These are phyloP conservation scores for Gallirallus australis DNA, from an alignment of 2,797 vertebrate genomes.

Conservation along the genomic window DNA sequence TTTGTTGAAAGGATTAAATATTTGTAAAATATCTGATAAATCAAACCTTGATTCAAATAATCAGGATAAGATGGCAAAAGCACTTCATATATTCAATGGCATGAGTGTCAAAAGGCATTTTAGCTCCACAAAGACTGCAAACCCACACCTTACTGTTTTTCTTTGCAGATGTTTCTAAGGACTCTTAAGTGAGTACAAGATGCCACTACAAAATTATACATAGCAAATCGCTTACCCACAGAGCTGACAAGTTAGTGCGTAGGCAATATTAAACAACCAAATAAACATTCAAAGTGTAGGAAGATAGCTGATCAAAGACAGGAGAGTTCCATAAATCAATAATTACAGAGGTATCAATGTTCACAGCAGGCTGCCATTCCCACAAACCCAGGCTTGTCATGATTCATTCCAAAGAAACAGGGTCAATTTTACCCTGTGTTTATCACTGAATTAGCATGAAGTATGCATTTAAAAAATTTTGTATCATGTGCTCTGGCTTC, in stretches of 20 bases:
- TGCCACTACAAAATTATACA: not conserved
- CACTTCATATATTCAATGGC: not conserved
- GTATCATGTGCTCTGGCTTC: constrained; percentile 42
- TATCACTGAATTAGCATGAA: constrained; percentile 63
- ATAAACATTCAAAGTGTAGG: not conserved
- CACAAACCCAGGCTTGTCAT: not conserved
- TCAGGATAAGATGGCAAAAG: not conserved
- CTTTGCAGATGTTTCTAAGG: constrained; percentile 1
- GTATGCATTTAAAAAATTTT: constrained; percentile 5
- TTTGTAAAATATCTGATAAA: constrained; percentile 15
- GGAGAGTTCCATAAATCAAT: constrained; percentile 15
- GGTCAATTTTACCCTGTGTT: constrained; percentile 50
- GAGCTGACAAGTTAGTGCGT: not conserved
- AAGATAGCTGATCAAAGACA: constrained; percentile 18
- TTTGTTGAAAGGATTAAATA: constrained; percentile 25
- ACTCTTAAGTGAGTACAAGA: not conserved
- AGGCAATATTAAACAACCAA: not conserved
- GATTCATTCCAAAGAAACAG: constrained; percentile 50
- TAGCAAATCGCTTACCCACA: not conserved
- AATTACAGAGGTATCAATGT: not conserved
- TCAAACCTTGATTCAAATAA: not conserved
- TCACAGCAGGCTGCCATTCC: not conserved
- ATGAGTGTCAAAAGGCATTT: not conserved
- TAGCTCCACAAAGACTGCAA: not conserved
- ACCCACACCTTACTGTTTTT: not conserved